phyloP scores from a whole-genome alignment of 2,888 invertebrate genomes.

The Hydriomena furcata region DNA sequence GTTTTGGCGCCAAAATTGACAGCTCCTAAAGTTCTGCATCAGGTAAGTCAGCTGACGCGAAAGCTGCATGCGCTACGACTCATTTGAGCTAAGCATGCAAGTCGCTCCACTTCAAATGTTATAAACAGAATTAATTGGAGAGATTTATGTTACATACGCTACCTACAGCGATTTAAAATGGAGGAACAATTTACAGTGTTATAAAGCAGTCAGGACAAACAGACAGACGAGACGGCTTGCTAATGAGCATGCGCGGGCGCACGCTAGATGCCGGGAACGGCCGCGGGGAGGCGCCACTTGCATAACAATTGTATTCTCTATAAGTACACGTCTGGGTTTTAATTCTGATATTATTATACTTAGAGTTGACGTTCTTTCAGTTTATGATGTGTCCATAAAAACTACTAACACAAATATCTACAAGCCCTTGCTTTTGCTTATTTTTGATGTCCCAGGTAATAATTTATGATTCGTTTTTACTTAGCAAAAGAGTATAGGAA shows the following conservation, averaged over 20 bases:
- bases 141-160: conserved; percentile 33
- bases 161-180: conserved; percentile 44
- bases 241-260: conserved; percentile 57
- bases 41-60: conserved; percentile 26
- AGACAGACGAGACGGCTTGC: conserved; percentile 45
- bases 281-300: conserved; percentile 38
- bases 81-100: conserved; percentile 16
- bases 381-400: not conserved
- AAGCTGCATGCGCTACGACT: conserved; percentile 2
- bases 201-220: conserved; percentile 63
- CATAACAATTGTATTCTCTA: conserved; percentile 34
- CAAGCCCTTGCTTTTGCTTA: no score
- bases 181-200: conserved; percentile 61
- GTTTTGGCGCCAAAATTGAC: conserved; percentile 82
- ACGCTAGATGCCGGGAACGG: conserved; percentile 38
- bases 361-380: not conserved
- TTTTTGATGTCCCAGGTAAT: no score
- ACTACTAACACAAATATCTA: not conserved
- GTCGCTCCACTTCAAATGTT: conserved; percentile 19
- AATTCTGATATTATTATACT: conserved; percentile 30
- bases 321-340: conserved; percentile 35
- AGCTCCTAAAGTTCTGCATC: conserved; percentile 43
- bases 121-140: conserved; percentile 34
- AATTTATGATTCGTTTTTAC: no score
- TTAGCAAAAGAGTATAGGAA: no score